Percentiles rank a stretch among this genome's conserved stretches.
Conservation (phyloP, 2,888 invertebrate species). For the Trachelus stipa region DNA sequence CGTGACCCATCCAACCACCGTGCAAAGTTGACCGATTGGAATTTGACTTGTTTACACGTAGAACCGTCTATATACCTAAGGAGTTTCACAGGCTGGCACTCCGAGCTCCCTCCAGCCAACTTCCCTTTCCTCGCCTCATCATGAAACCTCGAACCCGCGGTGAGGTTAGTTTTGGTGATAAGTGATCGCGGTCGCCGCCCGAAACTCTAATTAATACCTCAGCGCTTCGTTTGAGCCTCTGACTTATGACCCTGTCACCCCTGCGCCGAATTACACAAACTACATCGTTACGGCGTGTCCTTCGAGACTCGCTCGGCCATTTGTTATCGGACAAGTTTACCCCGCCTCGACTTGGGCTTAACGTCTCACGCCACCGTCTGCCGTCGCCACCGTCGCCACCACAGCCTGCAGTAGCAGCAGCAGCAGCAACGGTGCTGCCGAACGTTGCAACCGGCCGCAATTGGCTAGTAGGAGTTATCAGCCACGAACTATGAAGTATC, state of each 20-base stretch:
- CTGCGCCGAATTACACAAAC: constrained; percentile 57
- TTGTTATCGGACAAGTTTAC: constrained; percentile 56
- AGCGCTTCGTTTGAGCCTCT: constrained; percentile 64
- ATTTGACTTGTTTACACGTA: background rate
- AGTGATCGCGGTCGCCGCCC: constrained; percentile 62
- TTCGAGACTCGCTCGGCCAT: constrained; percentile 53
- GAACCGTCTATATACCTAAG: background rate
- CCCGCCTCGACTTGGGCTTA: constrained; percentile 11
- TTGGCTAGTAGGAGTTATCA: background rate
- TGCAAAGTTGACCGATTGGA: background rate
- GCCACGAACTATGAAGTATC: background rate
- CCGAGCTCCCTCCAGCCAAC: background rate
- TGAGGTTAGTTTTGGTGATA: constrained; percentile 55
- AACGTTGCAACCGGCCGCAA: background rate
- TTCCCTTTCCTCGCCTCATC: background rate
- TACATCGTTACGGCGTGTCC: constrained; percentile 47
- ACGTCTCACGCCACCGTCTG: background rate
- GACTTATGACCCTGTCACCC: constrained; percentile 62
- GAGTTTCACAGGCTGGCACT: background rate
- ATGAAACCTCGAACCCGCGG: constrained; percentile 4
- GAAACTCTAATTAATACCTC: constrained; percentile 66
- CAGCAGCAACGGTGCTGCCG: background rate
- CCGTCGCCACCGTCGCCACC: background rate
- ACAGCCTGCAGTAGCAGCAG: background rate
- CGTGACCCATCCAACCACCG: background rate